phyloP scores from a whole-genome alignment of 2,113 vertebrate species.

The Okapia johnstoni region DNA sequence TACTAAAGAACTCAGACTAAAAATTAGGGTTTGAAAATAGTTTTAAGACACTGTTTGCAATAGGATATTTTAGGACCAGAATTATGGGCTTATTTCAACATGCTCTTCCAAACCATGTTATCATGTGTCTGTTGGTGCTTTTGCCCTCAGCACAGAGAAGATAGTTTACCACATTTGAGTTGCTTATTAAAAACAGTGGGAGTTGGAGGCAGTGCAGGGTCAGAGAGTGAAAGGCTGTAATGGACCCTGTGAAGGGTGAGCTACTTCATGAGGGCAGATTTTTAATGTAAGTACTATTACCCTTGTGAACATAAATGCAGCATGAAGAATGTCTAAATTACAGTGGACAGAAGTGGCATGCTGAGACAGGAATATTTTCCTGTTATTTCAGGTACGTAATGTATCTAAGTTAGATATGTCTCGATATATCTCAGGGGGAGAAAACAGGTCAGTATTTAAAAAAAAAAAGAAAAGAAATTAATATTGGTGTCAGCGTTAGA shows the following conservation, averaged over 20 bases:
- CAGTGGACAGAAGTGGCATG: conserved; percentile 56
- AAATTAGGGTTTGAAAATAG: conserved; percentile 38
- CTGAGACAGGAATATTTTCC: conserved; percentile 65
- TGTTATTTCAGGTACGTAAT: conserved; percentile 63
- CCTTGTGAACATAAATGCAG: conserved; percentile 73
- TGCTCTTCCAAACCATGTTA: conserved; percentile 49
- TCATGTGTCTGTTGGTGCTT: conserved; percentile 52
- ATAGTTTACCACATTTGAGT: conserved; percentile 58
- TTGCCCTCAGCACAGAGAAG: conserved; percentile 34
- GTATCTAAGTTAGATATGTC: conserved; percentile 26
- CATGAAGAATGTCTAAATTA: conserved; percentile 77
- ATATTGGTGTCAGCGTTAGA: not conserved
- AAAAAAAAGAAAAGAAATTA: not conserved
- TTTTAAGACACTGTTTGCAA: conserved; percentile 50
- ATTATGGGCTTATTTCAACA: conserved; percentile 7
- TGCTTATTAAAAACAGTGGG: conserved; percentile 70
- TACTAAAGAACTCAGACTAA: conserved; percentile 34
- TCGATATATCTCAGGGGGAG: conserved; percentile 47
- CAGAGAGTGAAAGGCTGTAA: conserved; percentile 60
- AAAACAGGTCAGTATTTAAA: conserved; percentile 38
- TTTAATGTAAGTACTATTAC: conserved; percentile 76
- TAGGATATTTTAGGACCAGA: conserved; percentile 47
- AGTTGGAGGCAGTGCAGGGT: conserved; percentile 40
- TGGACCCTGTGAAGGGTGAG: conserved; percentile 54
- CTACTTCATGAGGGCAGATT: conserved; percentile 67